Conservation (phyloP, 2,113 vertebrate genomes). For the Elanus axillaris region DNA sequence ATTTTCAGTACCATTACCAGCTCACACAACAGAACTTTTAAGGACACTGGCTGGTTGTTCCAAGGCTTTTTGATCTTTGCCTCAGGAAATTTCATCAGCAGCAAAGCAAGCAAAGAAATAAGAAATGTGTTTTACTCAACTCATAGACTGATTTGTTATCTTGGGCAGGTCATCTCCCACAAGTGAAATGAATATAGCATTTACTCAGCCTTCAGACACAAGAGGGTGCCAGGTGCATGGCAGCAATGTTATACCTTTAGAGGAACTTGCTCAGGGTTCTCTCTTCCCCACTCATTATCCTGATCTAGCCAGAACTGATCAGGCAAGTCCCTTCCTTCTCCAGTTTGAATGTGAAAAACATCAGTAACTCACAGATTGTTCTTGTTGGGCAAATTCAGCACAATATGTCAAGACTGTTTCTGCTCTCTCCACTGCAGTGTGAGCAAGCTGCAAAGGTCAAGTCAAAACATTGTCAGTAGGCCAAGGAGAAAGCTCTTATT, state of each 20-base stretch:
- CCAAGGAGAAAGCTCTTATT: background rate
- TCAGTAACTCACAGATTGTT: background rate
- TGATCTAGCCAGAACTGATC: background rate
- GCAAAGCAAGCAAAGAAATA: background rate
- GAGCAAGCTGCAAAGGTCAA: background rate
- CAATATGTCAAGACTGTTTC: background rate
- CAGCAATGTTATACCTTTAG: background rate
- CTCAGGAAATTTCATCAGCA: background rate
- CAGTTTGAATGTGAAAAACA: background rate
- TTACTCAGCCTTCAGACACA: background rate
- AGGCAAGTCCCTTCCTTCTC: background rate
- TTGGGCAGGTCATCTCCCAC: background rate
- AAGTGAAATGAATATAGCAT: rapidly evolving
- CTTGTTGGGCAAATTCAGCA: background rate
- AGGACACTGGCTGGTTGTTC: background rate
- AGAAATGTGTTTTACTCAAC: background rate
- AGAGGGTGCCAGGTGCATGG: background rate
- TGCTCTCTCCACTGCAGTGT: background rate
- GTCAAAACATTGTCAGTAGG: background rate
- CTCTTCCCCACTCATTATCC: background rate
- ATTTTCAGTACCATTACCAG: background rate
- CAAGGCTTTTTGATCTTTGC: background rate
- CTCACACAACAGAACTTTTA: background rate
- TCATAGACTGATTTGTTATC: background rate
- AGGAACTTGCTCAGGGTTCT: background rate